Evolutionary conservation across 2,888 invertebrate genomes (phyloP), one percentile per base, ranked within the genome.

Genomic region (Rotaria sp.): DNA sequence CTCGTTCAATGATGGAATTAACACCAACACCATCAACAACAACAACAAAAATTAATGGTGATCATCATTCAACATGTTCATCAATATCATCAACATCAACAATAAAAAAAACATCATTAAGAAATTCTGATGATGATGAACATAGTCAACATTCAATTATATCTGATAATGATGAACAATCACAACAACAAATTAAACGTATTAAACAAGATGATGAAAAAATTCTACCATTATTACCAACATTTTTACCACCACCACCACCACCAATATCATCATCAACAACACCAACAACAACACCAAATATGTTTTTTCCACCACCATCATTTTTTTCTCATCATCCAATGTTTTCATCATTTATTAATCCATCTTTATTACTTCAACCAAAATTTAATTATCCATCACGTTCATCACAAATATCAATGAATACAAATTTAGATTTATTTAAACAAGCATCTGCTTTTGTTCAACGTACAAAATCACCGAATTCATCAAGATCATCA

Each of bases 1-100:
- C 87, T 24, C 45, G 84, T 30, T 84, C 85, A 26, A 52, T 67
- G 50, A 84, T 85, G 30, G 57, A 85, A 52, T 38, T 55, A 30
- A 74, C 84, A 52, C 84, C 84, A 8, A n/a, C 45, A 30, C 7
- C 84, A n/a, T 1, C 74, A 55, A 26, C 85, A 55, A 26, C 85
- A 59, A 11, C 84, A 67, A 45, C 59, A 38, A 45, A 45, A 35
- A 26, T 24, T 48, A 85, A 59, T 50, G 50, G 35, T 26, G 50
- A 84, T 41, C 50, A 38, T 86, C 50, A 59, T 74, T 45, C 45
- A 15, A 80, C 80, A 13, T 80, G 45, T 45, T 80, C 80, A 80
- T 80, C 80, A 26, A 24, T 45, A 45, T 80, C 80, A 80, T 80
- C 80, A 24, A 26, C 50, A 18, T 50, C 50, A 50, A 50, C 50